Percentiles rank a stretch among this genome's conserved stretches.
Evolutionary conservation across 2,797 vertebrate species (phyloP).

Genomic region (Vipera ursinii): DNA sequence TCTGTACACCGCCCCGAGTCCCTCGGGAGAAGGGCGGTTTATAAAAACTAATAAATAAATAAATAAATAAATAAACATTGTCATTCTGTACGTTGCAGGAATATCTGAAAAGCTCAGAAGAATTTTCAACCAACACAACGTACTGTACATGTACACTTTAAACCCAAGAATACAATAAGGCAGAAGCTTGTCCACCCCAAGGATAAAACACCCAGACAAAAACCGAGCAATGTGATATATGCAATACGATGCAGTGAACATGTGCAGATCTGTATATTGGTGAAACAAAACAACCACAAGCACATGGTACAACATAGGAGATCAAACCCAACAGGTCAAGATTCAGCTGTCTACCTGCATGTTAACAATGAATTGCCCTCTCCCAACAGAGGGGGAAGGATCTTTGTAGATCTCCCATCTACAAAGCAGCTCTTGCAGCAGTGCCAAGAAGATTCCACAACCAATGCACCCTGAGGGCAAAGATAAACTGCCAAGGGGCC

Average conservation of each 20-base stretch:
- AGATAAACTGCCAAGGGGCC: too few species aligned
- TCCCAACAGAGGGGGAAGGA: neutral
- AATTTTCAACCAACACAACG: neutral
- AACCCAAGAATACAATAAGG: neutral
- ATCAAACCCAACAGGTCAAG: neutral
- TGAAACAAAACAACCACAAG: neutral
- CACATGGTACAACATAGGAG: neutral
- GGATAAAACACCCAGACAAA: neutral
- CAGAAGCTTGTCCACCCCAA: neutral
- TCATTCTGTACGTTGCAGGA: neutral
- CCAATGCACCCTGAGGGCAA: too few species aligned
- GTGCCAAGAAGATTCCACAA: too few species aligned
- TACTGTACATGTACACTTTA: neutral
- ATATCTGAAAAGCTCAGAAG: neutral
- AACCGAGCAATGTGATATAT: neutral
- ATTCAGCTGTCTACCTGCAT: neutral
- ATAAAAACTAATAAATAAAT: too few species aligned
- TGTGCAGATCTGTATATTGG: neutral
- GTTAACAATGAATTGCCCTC: neutral
- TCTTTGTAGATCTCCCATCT: neutral
- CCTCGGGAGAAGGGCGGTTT: too few species aligned
- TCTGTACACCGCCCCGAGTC: too few species aligned
- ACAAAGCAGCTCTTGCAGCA: neutral
- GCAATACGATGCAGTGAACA: neutral
- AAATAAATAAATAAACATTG: too few species aligned